Evolutionary conservation across 2,888 invertebrate genomes (phyloP).

Genomic region (Galerucella pusilla): DNA sequence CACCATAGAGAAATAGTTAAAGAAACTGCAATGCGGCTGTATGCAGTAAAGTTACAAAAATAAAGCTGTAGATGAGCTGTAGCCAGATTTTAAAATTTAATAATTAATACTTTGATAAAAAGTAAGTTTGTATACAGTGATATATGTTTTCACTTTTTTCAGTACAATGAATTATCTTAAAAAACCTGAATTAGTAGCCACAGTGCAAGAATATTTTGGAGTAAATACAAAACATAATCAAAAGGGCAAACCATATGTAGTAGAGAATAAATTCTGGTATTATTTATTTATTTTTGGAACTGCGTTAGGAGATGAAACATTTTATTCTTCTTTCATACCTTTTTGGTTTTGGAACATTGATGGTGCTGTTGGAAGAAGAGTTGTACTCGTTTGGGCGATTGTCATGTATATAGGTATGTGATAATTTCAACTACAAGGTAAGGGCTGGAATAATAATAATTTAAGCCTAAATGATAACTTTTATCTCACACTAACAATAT

Average conservation of each 20-base stretch:
- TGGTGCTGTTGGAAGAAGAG: slow-evolving; percentile 84
- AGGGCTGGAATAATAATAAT: neutral
- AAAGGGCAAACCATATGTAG: slow-evolving; percentile 62
- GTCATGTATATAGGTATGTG: slow-evolving; percentile 84
- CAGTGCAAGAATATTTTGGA: slow-evolving; percentile 84
- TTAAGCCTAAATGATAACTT: too few relatives aligned
- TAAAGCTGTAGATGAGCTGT: too few relatives aligned
- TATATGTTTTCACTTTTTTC: neutral
- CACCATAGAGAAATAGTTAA: neutral
- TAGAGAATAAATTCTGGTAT: slow-evolving; percentile 84
- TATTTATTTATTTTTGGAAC: slow-evolving; percentile 87
- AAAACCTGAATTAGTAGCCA: slow-evolving; percentile 80
- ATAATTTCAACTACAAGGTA: slow-evolving; percentile 5
- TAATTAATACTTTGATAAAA: neutral
- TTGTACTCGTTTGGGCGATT: slow-evolving; percentile 84
- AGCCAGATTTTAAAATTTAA: neutral
- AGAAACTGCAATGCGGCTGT: slow-evolving; percentile 11
- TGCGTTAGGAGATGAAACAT: slow-evolving; percentile 88
- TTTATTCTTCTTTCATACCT: slow-evolving; percentile 91
- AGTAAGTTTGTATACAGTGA: neutral
- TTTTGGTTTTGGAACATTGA: slow-evolving; percentile 97
- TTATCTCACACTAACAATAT: too few relatives aligned
- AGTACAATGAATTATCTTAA: slow-evolving; percentile 74
- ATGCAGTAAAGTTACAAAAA: neutral
- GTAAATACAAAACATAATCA: slow-evolving; percentile 67